phyloP scores from a whole-genome alignment of 2,113 vertebrate species.

The Platycercus adscitus region DNA sequence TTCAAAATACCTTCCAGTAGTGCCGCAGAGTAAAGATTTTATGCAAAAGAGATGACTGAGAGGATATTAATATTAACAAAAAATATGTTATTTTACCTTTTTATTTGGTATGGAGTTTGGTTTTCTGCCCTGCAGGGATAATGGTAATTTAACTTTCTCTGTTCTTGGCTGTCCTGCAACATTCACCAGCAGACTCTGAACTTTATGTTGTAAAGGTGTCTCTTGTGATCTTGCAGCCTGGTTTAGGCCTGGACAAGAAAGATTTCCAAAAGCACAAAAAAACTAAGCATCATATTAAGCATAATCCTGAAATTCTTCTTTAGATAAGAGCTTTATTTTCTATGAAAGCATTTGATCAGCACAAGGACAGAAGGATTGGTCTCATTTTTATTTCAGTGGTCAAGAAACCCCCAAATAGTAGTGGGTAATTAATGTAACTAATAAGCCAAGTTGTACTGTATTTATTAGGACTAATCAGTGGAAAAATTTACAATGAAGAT shows the following conservation, averaged over 20 bases:
- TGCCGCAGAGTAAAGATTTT: not conserved
- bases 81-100: constrained; percentile 71
- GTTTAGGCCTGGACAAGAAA: constrained; percentile 30
- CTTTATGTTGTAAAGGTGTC: not conserved
- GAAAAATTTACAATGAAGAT: not conserved
- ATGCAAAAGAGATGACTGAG: not conserved
- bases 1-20: not conserved
- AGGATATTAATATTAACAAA: not conserved
- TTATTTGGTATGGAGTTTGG: constrained; percentile 73
- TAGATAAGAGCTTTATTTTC: not conserved
- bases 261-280: not conserved
- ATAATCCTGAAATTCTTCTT: not conserved
- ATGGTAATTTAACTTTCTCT: constrained; percentile 77
- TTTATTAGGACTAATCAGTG: not conserved
- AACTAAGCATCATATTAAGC: not conserved
- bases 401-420: not conserved
- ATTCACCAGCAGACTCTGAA: constrained; percentile 71
- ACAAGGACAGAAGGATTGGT: not conserved
- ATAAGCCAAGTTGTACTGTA: not conserved
- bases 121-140: constrained; percentile 73
- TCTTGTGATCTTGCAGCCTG: not conserved
- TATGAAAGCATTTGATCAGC: not conserved
- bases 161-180: constrained; percentile 77
- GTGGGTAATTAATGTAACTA: not conserved
- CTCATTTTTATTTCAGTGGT: not conserved